phyloP scores from a whole-genome alignment of 2,797 vertebrate genomes.

The Margarornis squamiger region DNA sequence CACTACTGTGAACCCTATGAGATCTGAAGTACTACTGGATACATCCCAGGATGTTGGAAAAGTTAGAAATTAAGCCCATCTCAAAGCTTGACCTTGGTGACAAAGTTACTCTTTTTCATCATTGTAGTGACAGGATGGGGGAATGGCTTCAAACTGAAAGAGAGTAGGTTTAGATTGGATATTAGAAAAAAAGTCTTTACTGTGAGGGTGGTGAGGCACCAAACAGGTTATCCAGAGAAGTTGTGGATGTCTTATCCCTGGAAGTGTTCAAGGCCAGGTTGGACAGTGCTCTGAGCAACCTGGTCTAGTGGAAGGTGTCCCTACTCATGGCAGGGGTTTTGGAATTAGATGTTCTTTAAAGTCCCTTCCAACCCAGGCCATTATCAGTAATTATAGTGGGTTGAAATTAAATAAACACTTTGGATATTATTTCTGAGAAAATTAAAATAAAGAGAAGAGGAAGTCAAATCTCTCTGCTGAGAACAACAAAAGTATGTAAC shows the following conservation, averaged over 20 bases:
- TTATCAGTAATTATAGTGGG: background rate
- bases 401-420: background rate
- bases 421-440: background rate
- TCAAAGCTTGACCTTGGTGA: background rate
- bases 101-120: background rate
- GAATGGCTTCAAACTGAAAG: background rate
- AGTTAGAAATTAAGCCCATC: background rate
- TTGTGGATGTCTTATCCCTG: background rate
- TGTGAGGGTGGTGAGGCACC: rapidly evolving
- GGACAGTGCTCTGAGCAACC: background rate
- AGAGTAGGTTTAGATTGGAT: background rate
- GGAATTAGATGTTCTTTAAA: background rate
- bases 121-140: background rate
- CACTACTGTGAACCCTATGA: background rate
- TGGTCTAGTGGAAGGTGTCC: background rate
- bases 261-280: background rate
- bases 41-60: background rate
- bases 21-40: background rate
- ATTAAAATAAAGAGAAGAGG: background rate
- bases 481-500: background rate
- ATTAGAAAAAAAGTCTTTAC: background rate
- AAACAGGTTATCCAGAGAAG: background rate
- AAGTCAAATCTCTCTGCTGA: background rate
- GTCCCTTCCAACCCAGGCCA: background rate
- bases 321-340: rapidly evolving